Conservation (phyloP, 2,888 invertebrate genomes). For the Trachelus stipa region DNA sequence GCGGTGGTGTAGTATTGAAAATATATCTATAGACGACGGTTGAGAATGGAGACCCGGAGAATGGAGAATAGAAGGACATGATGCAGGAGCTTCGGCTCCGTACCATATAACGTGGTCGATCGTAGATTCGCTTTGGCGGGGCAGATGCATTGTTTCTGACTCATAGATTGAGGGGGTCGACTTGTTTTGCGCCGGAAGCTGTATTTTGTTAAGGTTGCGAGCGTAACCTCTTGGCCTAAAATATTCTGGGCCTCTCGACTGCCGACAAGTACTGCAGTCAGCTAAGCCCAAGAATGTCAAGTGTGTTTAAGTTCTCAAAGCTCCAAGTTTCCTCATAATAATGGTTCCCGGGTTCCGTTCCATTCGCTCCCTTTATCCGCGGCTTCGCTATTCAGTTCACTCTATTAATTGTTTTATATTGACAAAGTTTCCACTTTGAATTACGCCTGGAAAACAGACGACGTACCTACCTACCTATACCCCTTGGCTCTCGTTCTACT, state of each 20-base stretch:
- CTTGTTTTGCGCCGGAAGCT: constrained; percentile 1
- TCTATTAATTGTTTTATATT: constrained; percentile 44
- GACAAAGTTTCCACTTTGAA: constrained; percentile 40
- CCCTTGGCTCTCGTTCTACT: neutral
- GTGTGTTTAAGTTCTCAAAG: constrained; percentile 30
- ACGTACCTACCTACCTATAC: neutral
- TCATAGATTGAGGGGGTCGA: neutral
- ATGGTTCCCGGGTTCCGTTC: constrained; percentile 23
- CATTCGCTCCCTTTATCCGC: constrained; percentile 16
- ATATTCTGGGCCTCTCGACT: neutral
- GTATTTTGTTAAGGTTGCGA: constrained; percentile 8
- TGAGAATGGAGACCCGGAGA: neutral
- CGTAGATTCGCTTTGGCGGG: neutral
- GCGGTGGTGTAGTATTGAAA: neutral
- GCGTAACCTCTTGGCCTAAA: constrained; percentile 6
- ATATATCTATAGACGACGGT: neutral
- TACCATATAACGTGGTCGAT: neutral
- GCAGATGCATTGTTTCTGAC: neutral
- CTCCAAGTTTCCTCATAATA: constrained; percentile 32
- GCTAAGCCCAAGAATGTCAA: constrained; percentile 28
- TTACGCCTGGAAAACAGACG: constrained; percentile 14
- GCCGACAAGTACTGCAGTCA: neutral
- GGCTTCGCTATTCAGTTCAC: constrained; percentile 25
- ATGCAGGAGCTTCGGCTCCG: neutral
- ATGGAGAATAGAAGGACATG: neutral